Conservation (phyloP, 2,797 vertebrate genomes). For the Hemibagrus guttatus region DNA sequence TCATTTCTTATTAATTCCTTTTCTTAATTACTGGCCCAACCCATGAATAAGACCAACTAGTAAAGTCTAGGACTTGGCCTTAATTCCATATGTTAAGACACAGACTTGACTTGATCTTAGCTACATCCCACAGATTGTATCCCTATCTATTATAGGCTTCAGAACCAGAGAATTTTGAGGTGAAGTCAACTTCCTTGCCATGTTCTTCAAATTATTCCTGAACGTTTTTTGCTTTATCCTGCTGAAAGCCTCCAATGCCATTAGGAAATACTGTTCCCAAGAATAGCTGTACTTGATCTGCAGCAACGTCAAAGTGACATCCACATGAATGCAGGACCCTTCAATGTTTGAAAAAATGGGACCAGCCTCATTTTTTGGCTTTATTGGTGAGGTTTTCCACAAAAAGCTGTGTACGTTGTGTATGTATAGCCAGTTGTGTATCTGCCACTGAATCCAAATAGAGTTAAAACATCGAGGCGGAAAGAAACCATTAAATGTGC, state of each 20-base stretch:
- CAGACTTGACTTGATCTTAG: background rate
- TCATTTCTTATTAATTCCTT: background rate
- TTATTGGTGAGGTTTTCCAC: background rate
- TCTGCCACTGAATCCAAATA: constrained; percentile 17
- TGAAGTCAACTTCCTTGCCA: too few relatives aligned
- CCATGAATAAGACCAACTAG: background rate
- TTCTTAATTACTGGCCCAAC: background rate
- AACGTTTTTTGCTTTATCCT: too few relatives aligned
- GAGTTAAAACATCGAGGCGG: constrained; percentile 6
- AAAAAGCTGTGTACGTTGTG: background rate
- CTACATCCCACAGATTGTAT: too few relatives aligned
- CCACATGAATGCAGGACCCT: too few relatives aligned
- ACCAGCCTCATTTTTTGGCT: background rate
- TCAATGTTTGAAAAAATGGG: background rate
- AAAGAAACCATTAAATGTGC: constrained; percentile 26
- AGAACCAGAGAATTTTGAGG: too few relatives aligned
- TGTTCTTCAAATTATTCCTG: too few relatives aligned
- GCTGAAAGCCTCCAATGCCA: too few relatives aligned
- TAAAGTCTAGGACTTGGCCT: background rate
- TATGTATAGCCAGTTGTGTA: background rate
- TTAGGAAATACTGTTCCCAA: too few relatives aligned
- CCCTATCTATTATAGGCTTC: too few relatives aligned
- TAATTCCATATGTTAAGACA: background rate
- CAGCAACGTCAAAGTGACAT: too few relatives aligned
- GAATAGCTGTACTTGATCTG: too few relatives aligned